Percentiles rank a stretch among this genome's conserved stretches.
These are phyloP conservation scores for Rhaphigaster nebulosa DNA, from an alignment of 2,888 invertebrate species.

Conservation along the genomic window DNA sequence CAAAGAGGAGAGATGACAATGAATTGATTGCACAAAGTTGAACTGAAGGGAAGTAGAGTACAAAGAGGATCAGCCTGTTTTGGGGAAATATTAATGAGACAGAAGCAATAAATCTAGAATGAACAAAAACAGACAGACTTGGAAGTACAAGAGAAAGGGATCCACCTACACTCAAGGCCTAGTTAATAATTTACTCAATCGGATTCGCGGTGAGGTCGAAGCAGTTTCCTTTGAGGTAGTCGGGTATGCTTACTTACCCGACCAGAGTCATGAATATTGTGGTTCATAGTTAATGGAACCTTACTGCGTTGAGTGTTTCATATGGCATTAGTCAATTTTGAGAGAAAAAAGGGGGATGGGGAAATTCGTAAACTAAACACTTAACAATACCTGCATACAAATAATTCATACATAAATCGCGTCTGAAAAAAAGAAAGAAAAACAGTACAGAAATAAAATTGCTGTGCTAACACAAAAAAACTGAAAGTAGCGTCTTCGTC, in stretches of 20 bases:
- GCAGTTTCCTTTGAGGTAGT: neutral
- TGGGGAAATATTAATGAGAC: neutral
- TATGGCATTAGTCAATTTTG: neutral
- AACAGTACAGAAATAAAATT: too few species aligned
- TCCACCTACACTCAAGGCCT: neutral
- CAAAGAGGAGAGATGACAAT: neutral
- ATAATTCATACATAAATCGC: too few species aligned
- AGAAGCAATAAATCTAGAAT: neutral
- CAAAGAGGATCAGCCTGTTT: neutral
- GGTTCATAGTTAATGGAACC: neutral
- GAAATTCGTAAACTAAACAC: neutral
- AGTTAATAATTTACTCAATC: neutral
- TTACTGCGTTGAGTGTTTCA: neutral
- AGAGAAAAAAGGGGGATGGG: neutral
- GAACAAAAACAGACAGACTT: conserved; percentile 2
- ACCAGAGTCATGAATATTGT: neutral
- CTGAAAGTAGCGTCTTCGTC: too few species aligned
- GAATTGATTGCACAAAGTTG: neutral
- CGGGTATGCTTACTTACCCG: neutral
- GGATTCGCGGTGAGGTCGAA: neutral
- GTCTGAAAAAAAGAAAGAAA: too few species aligned
- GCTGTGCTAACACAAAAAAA: too few species aligned
- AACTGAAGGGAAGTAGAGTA: neutral
- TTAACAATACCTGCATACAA: too few species aligned
- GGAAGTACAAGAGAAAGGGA: neutral